A percentile compares a stretch with the other conserved stretches of the same genome.
These are phyloP conservation scores for Apamea anceps DNA, from an alignment of 2,888 invertebrate genomes.

Conservation along the genomic window DNA sequence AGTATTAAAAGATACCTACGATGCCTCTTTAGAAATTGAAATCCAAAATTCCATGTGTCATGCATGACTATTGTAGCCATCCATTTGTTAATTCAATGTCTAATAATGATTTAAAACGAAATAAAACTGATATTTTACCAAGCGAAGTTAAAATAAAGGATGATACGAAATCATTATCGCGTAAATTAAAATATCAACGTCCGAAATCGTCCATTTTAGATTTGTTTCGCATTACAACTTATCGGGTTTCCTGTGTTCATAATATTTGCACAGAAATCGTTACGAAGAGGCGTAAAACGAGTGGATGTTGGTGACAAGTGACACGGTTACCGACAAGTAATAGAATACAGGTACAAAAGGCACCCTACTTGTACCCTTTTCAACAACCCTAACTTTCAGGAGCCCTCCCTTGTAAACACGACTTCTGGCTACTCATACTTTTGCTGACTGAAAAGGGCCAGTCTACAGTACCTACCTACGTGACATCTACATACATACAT, in stretches of 20 bases:
- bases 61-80: background rate
- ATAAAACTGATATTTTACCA: background rate
- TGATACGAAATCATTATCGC: conserved; percentile 6
- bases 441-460: background rate
- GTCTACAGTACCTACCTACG: background rate
- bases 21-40: background rate
- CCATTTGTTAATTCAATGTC: background rate
- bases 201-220: conserved; percentile 46
- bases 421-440: conserved; percentile 33
- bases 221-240: conserved; percentile 38
- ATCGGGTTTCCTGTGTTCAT: conserved; percentile 49
- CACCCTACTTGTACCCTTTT: conserved; percentile 33
- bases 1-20: background rate
- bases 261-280: conserved; percentile 51
- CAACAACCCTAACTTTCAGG: conserved; percentile 12
- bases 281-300: conserved; percentile 20
- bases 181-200: conserved; percentile 21
- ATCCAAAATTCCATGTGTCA: background rate
- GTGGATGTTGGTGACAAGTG: conserved; percentile 27
- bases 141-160: background rate
- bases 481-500: background rate
- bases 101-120: background rate
- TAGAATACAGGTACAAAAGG: conserved; percentile 27
- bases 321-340: conserved; percentile 4
- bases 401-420: conserved; percentile 26